Evolutionary conservation across 2,888 invertebrate species (phyloP).

Genomic region (Calameuta pallipes): DNA sequence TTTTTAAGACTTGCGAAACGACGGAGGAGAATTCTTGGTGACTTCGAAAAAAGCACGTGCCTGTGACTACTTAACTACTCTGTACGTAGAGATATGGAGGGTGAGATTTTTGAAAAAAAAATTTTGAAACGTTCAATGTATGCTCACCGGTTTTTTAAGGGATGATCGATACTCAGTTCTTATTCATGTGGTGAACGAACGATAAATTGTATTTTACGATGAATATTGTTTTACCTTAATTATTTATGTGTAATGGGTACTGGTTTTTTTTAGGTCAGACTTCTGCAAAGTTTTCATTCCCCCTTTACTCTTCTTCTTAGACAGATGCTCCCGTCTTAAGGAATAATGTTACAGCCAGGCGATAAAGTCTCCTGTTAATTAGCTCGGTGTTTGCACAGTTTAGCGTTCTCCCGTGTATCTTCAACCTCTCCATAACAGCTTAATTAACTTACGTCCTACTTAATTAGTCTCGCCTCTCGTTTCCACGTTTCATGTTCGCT

Average conservation of each 20-base stretch:
- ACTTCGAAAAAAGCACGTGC: constrained; percentile 17
- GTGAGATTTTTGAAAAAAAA: no score
- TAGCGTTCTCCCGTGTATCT: constrained; percentile 41
- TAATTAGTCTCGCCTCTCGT: constrained; percentile 48
- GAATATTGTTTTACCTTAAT: not conserved
- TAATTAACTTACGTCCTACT: constrained; percentile 58
- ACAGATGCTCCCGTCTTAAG: constrained; percentile 1
- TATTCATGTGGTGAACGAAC: no score
- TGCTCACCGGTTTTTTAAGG: not conserved
- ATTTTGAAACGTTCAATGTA: no score
- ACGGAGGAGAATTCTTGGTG: constrained; percentile 36
- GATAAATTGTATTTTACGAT: no score
- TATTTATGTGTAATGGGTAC: not conserved
- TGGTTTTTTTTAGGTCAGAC: rapidly evolving
- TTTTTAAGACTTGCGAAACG: constrained; percentile 1
- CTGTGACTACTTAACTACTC: no score
- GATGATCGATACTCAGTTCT: not conserved
- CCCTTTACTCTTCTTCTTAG: constrained; percentile 7
- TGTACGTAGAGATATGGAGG: no score
- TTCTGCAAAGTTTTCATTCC: not conserved
- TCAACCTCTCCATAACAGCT: constrained; percentile 34
- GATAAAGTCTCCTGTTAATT: constrained; percentile 56
- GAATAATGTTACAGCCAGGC: constrained; percentile 26
- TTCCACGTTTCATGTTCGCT: not conserved
- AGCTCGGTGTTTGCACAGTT: constrained; percentile 58